Conservation (phyloP, 2,797 vertebrate species). For the Oreortyx pictus region DNA sequence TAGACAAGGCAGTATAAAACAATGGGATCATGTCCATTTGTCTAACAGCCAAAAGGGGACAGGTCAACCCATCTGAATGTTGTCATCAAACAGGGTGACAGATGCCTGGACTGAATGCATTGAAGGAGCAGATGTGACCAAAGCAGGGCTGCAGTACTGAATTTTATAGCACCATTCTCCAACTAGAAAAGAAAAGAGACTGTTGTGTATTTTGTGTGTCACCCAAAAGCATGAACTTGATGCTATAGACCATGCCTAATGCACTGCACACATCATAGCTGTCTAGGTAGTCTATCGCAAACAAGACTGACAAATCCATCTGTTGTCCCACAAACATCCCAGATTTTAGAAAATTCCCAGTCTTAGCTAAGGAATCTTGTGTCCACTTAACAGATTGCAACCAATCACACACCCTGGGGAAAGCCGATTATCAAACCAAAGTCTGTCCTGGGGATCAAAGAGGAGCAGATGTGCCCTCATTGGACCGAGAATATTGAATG, state of each 20-base stretch:
- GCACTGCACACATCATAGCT: background rate
- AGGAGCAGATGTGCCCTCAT: background rate
- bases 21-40: background rate
- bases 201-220: background rate
- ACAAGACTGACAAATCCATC: background rate
- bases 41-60: background rate
- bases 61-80: background rate
- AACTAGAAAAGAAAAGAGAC: background rate
- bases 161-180: background rate
- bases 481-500: background rate
- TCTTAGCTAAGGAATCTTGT: background rate
- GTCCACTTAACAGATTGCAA: background rate
- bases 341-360: background rate
- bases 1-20: background rate
- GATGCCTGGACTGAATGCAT: background rate
- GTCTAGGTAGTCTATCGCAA: background rate
- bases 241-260: background rate
- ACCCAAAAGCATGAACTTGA: background rate
- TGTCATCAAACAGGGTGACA: background rate
- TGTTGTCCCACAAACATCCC: background rate
- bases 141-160: background rate
- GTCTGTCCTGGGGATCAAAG: conserved; percentile 41
- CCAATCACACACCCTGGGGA: background rate
- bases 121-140: background rate
- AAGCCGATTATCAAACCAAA: background rate